Evolutionary conservation across 2,797 vertebrate species (phyloP).

Genomic region (Selene dorsalis): DNA sequence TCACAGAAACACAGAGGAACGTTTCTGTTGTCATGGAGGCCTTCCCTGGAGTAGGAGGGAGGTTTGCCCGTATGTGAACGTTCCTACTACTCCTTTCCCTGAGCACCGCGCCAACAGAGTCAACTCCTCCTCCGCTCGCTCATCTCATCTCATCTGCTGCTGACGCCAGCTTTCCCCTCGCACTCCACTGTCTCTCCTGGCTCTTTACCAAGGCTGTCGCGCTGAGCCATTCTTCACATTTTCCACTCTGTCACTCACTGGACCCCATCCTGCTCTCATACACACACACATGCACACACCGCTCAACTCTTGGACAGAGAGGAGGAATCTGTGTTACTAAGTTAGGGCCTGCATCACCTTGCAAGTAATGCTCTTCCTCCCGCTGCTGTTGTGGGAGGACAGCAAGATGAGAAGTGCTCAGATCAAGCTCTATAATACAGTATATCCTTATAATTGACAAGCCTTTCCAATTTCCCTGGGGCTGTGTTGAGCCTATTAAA

Average conservation of each 20-base stretch:
- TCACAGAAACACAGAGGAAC: constrained; percentile 55
- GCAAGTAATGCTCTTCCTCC: constrained; percentile 39
- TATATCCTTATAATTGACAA: constrained; percentile 74
- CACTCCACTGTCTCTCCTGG: constrained; percentile 62
- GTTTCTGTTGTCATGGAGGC: constrained; percentile 62
- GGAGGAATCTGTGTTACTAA: constrained; percentile 59
- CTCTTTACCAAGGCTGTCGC: constrained; percentile 64
- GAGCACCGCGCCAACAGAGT: constrained; percentile 51
- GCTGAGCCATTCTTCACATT: constrained; percentile 78
- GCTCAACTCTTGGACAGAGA: constrained; percentile 60
- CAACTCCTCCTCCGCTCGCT: constrained; percentile 52
- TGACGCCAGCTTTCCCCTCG: constrained; percentile 68
- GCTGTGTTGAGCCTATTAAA: constrained; percentile 72
- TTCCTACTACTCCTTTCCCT: constrained; percentile 64
- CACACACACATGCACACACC: constrained; percentile 12
- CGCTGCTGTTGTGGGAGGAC: constrained; percentile 24
- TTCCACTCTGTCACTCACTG: constrained; percentile 76
- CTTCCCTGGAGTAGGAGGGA: constrained; percentile 38
- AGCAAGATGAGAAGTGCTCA: constrained; percentile 25
- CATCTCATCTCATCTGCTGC: constrained; percentile 69
- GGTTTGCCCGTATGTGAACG: constrained; percentile 63
- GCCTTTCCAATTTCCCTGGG: constrained; percentile 68
- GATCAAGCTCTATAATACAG: constrained; percentile 63
- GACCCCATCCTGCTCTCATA: constrained; percentile 60
- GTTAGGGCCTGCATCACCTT: constrained; percentile 63